Evolutionary conservation across 1,140 invertebrate species (phyloP).

Genomic region (Drosophila pseudoobscura): DNA sequence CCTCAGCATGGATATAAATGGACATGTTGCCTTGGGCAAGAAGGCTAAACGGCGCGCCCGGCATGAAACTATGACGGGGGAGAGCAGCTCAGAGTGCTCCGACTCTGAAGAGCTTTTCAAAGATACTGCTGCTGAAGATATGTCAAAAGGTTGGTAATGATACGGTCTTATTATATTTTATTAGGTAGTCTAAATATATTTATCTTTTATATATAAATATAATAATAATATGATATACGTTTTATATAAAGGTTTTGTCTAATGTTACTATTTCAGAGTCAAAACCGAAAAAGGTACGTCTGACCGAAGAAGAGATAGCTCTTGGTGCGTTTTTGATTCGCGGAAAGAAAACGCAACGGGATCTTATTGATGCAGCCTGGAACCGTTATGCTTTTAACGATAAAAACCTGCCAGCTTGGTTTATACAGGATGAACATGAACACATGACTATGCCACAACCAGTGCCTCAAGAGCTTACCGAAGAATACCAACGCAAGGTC

Average conservation of each 20-base stretch:
- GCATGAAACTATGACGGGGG: conserved; percentile 55
- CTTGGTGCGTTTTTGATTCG: conserved; percentile 93
- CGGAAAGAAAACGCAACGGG: conserved; percentile 93
- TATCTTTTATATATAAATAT: background rate
- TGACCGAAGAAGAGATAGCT: conserved; percentile 94
- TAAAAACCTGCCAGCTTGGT: conserved; percentile 97
- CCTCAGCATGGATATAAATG: background rate
- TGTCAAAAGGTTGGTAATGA: conserved; percentile 51
- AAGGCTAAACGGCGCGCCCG: conserved; percentile 76
- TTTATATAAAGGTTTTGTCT: background rate
- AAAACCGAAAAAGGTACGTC: conserved; percentile 88
- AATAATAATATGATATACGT: background rate
- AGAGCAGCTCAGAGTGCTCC: conserved; percentile 81
- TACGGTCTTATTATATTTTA: no score
- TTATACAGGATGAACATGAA: conserved; percentile 95
- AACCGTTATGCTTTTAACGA: conserved; percentile 96
- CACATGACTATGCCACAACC: conserved; percentile 92
- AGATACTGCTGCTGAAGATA: conserved; percentile 40
- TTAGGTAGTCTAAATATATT: no score
- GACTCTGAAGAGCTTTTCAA: conserved; percentile 56
- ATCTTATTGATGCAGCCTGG: conserved; percentile 94
- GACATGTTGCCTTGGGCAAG: conserved; percentile 53
- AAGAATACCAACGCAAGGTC: conserved; percentile 90
- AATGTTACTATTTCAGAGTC: conserved; percentile 29
- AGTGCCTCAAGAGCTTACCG: conserved; percentile 90